phyloP scores from a whole-genome alignment of 53 echinoderm and acorn worm genomes.

The Antedon mediterranea region DNA sequence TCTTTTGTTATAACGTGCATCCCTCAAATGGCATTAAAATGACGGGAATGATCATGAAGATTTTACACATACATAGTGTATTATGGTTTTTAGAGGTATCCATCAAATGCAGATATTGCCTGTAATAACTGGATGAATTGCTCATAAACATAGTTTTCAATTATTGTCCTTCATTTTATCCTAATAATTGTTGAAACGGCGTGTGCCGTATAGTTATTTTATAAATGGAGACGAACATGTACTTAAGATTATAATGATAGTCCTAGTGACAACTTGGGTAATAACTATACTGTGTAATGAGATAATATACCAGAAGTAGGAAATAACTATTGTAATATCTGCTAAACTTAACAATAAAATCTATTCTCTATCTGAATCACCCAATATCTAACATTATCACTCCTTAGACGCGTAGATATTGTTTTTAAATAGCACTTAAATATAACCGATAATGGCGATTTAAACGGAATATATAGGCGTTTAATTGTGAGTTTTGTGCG shows the following conservation, averaged over 20 bases:
- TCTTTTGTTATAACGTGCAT: no score
- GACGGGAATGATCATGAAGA: no score
- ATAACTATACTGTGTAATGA: neutral
- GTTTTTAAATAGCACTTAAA: neutral
- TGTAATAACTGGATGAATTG: no score
- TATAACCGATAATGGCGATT: neutral
- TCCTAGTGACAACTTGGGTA: neutral
- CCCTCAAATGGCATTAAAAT: no score
- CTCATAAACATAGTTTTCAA: no score
- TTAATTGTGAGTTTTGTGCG: neutral
- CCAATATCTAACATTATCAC: neutral
- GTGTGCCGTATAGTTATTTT: no score
- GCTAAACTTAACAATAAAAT: neutral
- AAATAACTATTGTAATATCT: neutral
- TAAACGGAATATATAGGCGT: neutral
- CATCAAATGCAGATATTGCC: no score
- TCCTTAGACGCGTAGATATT: neutral
- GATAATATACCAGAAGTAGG: neutral
- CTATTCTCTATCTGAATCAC: neutral
- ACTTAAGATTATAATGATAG: neutral
- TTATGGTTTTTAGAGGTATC: no score
- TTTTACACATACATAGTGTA: no score
- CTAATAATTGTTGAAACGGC: no score
- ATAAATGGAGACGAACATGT: neutral
- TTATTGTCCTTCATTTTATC: no score